Percentiles rank a stretch among this genome's conserved stretches.
Evolutionary conservation across 2,797 vertebrate species (phyloP).

Genomic region (Bovichtus variegatus): DNA sequence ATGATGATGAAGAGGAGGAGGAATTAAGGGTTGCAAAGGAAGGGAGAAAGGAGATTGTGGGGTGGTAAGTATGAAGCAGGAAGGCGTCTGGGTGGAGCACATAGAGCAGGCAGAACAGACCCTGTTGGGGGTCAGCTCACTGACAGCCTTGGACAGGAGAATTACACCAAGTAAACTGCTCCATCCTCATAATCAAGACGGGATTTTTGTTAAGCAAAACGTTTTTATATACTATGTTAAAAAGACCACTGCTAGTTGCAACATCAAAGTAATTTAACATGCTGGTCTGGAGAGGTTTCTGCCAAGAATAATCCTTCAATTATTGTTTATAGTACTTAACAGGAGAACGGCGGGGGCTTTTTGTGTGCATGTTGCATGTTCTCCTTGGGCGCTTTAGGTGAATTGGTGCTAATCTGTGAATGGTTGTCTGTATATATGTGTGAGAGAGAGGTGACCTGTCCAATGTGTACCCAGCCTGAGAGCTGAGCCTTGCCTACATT

Average conservation of each 20-base stretch:
- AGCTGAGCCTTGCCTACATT: not conserved
- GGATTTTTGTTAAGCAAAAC: not conserved
- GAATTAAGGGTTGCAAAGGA: conserved; percentile 41
- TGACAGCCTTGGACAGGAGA: not conserved
- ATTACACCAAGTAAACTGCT: not conserved
- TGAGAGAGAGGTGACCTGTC: not conserved
- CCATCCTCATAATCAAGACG: not conserved
- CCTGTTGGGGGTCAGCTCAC: not conserved
- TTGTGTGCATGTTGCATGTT: not conserved
- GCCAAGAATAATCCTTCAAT: conserved; percentile 26
- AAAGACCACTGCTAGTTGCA: not conserved
- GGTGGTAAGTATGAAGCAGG: conserved; percentile 47
- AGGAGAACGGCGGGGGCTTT: conserved; percentile 18
- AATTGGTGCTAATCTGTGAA: not conserved
- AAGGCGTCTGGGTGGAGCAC: conserved; percentile 41
- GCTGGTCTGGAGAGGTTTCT: not conserved
- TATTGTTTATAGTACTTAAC: too few species aligned
- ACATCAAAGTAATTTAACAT: not conserved
- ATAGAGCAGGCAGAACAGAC: conserved; percentile 16
- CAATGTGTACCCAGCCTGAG: not conserved
- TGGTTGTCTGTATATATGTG: not conserved
- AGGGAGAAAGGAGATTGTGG: conserved; percentile 46
- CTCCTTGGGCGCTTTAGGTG: not conserved
- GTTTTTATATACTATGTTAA: not conserved
- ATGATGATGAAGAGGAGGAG: conserved; percentile 42